phyloP scores from a whole-genome alignment of 2,888 invertebrate genomes.

The Cordylochernes scorpioides region DNA sequence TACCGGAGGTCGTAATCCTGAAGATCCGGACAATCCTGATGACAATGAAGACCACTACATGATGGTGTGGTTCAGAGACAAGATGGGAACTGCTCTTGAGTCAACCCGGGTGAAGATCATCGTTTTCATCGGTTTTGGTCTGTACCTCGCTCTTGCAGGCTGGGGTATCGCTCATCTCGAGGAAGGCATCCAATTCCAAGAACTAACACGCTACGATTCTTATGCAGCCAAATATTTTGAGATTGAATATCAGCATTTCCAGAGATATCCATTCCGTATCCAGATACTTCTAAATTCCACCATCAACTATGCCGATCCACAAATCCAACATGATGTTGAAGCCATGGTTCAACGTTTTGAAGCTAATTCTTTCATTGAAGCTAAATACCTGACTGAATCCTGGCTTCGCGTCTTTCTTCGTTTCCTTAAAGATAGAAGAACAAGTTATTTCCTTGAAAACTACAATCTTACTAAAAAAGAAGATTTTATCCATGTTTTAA shows the following conservation, averaged over 20 bases:
- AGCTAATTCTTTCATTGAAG: constrained; percentile 42
- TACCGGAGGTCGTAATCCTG: constrained; percentile 51
- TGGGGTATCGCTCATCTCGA: constrained; percentile 58
- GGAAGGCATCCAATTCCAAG: constrained; percentile 55
- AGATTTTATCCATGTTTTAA: constrained; percentile 41
- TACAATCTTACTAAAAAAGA: constrained; percentile 42
- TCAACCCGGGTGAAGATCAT: constrained; percentile 33
- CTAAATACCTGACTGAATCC: constrained; percentile 48
- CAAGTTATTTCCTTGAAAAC: constrained; percentile 31
- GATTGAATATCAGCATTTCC: constrained; percentile 63
- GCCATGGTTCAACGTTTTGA: constrained; percentile 45
- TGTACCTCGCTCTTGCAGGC: constrained; percentile 51
- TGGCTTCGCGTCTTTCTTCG: constrained; percentile 57
- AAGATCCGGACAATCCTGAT: constrained; percentile 51
- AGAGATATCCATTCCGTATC: constrained; percentile 67
- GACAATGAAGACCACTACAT: constrained; percentile 64
- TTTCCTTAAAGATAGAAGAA: constrained; percentile 42
- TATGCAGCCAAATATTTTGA: constrained; percentile 74
- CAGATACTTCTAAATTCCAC: constrained; percentile 54
- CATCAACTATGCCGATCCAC: constrained; percentile 51
- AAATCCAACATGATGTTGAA: constrained; percentile 47
- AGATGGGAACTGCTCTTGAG: constrained; percentile 44
- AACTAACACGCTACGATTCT: constrained; percentile 61
- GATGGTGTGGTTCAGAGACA: constrained; percentile 62
- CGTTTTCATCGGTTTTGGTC: constrained; percentile 36